Base-by-base conservation (phyloP, 2,888 invertebrate species). In the Cosmia trapezina region DNA sequence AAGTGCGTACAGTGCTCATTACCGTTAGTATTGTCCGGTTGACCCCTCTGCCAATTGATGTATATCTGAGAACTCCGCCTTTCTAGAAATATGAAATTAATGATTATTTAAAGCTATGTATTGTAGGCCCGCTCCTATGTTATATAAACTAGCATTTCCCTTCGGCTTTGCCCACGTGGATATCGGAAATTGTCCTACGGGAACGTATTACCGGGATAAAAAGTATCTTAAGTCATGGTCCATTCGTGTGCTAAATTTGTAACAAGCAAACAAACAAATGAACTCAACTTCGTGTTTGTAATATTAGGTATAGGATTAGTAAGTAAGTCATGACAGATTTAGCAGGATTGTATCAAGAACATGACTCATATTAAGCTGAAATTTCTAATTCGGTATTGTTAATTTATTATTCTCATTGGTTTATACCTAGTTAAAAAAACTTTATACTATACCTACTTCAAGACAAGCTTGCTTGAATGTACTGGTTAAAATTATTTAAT, bases 1-100 rank as follows among this genome's bases (percentile, higher is more conserved):
- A 74, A 0, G 8, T 76, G 47, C 5, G 93, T 91, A 62, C 95
- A 95, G 74, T 91, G 89, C 64, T 94, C 94, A 0, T 64, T 73
- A 0, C 90, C 90, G 8, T 78, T 79, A 0, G 74, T 77, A 77
- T 94, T 87, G 68, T 94, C 93, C 0, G 94, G 94, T 64, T 94
- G 92, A 0, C 90, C 90, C 0, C 84, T 85, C 2, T 83, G 87
- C 94, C 94, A 95, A n/a, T 86, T 87, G 71, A 84, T 85, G 78
- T 91, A 94, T 0, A 94, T 89, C 28, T 92, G 89, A 19, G 83
- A 62, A 70, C 94, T 77, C 9, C 93, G 84, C 4, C 75, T 75
- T 56, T 93, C 94, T 94, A 81, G 28, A 88, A 85, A 64, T n/a
- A 57, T n/a, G 4, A 37, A 56, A 41, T 41, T 9, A 28, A 41